Evolutionary conservation across 2,797 vertebrate species (phyloP), one percentile per base, ranked within the genome.

Genomic region (Choloepus didactylus): DNA sequence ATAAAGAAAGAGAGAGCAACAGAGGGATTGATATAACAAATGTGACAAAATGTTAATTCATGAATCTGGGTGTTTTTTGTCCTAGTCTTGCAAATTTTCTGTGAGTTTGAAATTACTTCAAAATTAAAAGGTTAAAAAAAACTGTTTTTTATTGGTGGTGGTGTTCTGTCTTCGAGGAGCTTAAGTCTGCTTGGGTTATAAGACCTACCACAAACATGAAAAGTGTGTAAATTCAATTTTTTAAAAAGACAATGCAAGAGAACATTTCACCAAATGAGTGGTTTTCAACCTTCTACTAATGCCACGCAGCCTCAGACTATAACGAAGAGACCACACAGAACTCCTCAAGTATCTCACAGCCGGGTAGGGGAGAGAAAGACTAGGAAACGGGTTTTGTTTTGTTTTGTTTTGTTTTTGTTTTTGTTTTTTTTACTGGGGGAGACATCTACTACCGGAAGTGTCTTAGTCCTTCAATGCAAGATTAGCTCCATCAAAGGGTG

Each of bases 81-180:
- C 38, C 69, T 87, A n/a, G 9, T 64, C 62, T 64, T 73, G 12
- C 35, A 87, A 35, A 0, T n/a, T 80, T 21, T 54, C 15, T 69
- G 15, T 82, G 31, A 72, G 19, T 91, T 82, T 91, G 56, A 60
- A 83, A 51, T 73, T 75, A 82, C 51, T 83, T 91, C 56, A 62
- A 51, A 46, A 59, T 80, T 66, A 56, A 35, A 44, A 89, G 19
- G 66, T 91, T 82, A 38, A 72, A 29, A 9, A 35, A 29, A 15
- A 69, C 12, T 23, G 59, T 1, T 49, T 62, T 73, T 49, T 49
- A 46, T 56, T 44, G 46, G 6, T 10, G 10, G 6, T 49, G 46
- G 6, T 49, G 6, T 59, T 9, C 76, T 44, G 38, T 62, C 12
- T 73, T 51, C 25, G 73, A 29, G n/a, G 27, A 31, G 1, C 9